Conservation (phyloP, 2,888 invertebrate genomes). For the Lumbricus terrestris region DNA sequence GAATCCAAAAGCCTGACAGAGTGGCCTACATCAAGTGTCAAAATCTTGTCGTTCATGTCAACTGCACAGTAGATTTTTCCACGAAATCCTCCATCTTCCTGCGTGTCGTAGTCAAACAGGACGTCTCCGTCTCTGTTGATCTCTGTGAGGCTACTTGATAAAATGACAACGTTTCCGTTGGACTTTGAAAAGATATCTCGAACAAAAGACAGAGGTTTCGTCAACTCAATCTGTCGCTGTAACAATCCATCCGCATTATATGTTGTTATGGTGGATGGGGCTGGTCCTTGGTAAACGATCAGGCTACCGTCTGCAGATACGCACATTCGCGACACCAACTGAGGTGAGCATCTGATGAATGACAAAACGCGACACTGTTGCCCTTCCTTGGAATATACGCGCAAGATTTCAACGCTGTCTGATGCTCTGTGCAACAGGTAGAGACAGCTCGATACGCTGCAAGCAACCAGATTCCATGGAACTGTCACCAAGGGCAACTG, state of each 20-base stretch:
- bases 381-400: neutral
- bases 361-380: neutral
- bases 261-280: neutral
- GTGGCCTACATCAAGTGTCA: neutral
- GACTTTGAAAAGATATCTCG: neutral
- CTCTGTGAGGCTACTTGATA: neutral
- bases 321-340: neutral
- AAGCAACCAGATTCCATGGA: neutral
- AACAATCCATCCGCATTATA: neutral
- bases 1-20: neutral
- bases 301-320: neutral
- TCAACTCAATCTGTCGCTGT: neutral
- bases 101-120: neutral
- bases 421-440: neutral
- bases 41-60: neutral
- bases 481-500: neutral
- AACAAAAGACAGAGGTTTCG: neutral
- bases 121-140: neutral
- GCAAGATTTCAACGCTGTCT: neutral
- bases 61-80: neutral
- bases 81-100: neutral
- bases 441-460: neutral
- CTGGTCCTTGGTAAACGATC: neutral
- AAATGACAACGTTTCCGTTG: neutral
- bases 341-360: neutral